phyloP scores from a whole-genome alignment of 2,888 invertebrate genomes.

The Octodonta nipae region DNA sequence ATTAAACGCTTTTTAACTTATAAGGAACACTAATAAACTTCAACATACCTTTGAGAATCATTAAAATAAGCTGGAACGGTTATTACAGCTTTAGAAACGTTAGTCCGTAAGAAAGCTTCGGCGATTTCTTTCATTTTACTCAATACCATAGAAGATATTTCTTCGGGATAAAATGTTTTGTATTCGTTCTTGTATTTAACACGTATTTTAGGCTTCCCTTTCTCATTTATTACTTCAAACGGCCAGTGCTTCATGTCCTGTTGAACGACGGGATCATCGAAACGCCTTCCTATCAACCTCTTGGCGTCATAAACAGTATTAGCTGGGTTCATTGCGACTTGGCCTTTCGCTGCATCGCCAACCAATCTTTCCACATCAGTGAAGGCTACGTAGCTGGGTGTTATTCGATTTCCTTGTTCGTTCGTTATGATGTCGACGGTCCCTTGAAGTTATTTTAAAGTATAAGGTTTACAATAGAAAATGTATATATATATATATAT shows the following conservation, averaged over 20 bases:
- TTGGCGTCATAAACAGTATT: conserved; percentile 63
- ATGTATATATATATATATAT: too few relatives aligned
- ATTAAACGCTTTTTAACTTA: too few relatives aligned
- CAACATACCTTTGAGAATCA: conserved; percentile 43
- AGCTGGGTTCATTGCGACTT: conserved; percentile 42
- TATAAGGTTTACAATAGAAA: too few relatives aligned
- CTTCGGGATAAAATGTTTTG: conserved; percentile 38
- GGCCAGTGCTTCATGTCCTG: conserved; percentile 52
- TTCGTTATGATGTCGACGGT: conserved; percentile 81
- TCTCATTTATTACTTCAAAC: conserved; percentile 42
- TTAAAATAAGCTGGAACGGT: conserved; percentile 53
- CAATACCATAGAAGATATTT: conserved; percentile 46
- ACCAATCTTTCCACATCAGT: conserved; percentile 71
- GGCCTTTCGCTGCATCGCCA: conserved; percentile 76
- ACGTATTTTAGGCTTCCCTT: conserved; percentile 33
- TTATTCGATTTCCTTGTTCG: conserved; percentile 78
- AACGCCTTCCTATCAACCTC: conserved; percentile 58
- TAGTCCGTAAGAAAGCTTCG: conserved; percentile 33
- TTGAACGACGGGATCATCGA: conserved; percentile 49
- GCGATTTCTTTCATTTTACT: conserved; percentile 45
- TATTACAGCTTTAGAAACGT: conserved; percentile 40
- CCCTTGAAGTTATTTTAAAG: too few relatives aligned
- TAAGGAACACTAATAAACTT: too few relatives aligned
- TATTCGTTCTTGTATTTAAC: conserved; percentile 34
- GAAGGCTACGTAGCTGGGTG: conserved; percentile 78